Base-by-base conservation (phyloP, 1,140 invertebrate species). In the Cotesia chilonis region DNA sequence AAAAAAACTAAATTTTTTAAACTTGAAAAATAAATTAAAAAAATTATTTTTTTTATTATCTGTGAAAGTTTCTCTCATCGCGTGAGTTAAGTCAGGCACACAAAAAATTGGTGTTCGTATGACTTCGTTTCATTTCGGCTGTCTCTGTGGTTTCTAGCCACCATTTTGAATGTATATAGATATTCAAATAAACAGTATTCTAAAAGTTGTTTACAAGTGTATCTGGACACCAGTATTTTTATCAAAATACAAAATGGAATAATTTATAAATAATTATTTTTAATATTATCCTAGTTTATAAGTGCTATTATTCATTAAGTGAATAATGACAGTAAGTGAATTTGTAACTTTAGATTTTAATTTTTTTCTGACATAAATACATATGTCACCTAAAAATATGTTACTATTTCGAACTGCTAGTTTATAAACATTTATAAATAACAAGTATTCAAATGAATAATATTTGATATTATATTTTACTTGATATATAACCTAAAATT, bases 1-100 rank as follows among this genome's bases (percentile, higher is more conserved):
- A 54, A 54, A 2, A 54, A 54, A n/a, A 54, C 52, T 4, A 54
- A 54, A n/a, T 17, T 54, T 54, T 17, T 54, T 54, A 54, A 54
- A 54, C 52, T 54, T 54, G 14, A 54, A 54, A 54, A 54, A 54
- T 54, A 54, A 4, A 54, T 2, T 35, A 59, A 59, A 59, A 59
- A 59, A 59, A 14, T 14, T 14, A 14, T 14, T 14, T 14, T 14
- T 14, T 14, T 14, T 14, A 14, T 14, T 14, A 14, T 14, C 14
- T 14, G 14, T 0, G 14, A 14, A 0, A 14, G 14, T 0, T 14
- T 14, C 14, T 14, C 14, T 14, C 14, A 14, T 14, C 14, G 14
- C 14, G 14, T 14, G 14, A 14, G 14, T 14, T 14, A 59, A 59
- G 55, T 59, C 55, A 28, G n/a, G n/a, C 14, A 59, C 4, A 59